Evolutionary conservation across 1,140 invertebrate species (phyloP).

Genomic region (Neodiprion pinetum): DNA sequence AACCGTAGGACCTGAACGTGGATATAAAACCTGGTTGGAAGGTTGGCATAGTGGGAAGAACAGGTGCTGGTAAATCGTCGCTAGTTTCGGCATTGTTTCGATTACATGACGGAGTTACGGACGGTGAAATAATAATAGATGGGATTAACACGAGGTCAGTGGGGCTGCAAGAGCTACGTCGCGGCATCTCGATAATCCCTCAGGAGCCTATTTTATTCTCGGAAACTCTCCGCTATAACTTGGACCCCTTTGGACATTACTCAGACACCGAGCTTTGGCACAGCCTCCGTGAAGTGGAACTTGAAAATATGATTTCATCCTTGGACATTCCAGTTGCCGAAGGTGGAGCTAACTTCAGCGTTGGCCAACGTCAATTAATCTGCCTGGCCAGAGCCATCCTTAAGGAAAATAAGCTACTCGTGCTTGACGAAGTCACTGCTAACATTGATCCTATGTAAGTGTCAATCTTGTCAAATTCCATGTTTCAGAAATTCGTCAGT

Average conservation of each 20-base stretch:
- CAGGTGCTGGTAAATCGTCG: slow-evolving; percentile 86
- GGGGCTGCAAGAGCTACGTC: slow-evolving; percentile 74
- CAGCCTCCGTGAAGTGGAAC: slow-evolving; percentile 62
- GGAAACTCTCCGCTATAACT: slow-evolving; percentile 79
- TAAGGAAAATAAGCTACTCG: slow-evolving; percentile 74
- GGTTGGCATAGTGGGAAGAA: slow-evolving; percentile 76
- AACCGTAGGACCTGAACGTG: slow-evolving; percentile 63
- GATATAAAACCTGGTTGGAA: slow-evolving; percentile 72
- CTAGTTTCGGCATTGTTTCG: slow-evolving; percentile 78
- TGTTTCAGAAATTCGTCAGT: too few relatives aligned
- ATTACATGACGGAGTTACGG: slow-evolving; percentile 57
- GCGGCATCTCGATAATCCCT: slow-evolving; percentile 83
- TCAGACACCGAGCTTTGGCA: slow-evolving; percentile 68
- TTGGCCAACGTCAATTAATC: slow-evolving; percentile 85
- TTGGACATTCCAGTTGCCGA: slow-evolving; percentile 72
- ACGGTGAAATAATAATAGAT: slow-evolving; percentile 70
- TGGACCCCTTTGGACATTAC: slow-evolving; percentile 82
- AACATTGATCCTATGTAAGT: slow-evolving; percentile 77
- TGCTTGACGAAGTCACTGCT: slow-evolving; percentile 77
- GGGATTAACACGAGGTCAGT: slow-evolving; percentile 69
- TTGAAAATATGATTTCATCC: slow-evolving; percentile 61
- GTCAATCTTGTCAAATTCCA: background rate
- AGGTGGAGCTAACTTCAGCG: slow-evolving; percentile 81
- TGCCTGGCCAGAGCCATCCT: slow-evolving; percentile 84
- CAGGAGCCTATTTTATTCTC: slow-evolving; percentile 86